Percentiles rank a stretch among this genome's conserved stretches.
These are phyloP conservation scores for Laspeyria flexula DNA, from an alignment of 2,888 invertebrate genomes.

Conservation along the genomic window DNA sequence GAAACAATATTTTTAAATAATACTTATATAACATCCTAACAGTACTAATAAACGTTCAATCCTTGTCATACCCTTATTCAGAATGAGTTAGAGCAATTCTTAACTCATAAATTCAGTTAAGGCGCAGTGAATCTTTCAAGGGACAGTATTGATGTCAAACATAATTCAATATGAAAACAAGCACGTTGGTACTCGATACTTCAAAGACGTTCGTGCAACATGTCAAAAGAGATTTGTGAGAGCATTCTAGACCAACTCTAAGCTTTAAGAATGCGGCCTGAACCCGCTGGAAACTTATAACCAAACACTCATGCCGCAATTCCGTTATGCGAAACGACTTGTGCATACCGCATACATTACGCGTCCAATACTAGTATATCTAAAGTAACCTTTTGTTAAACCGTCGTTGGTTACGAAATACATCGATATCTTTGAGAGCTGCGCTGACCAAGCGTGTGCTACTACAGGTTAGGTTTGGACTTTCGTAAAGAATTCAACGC, in stretches of 20 bases:
- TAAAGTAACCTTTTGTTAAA: neutral
- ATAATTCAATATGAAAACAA: constrained; percentile 6
- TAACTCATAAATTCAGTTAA: neutral
- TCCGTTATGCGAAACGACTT: constrained; percentile 38
- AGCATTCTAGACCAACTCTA: constrained; percentile 42
- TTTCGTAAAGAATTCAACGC: constrained; percentile 81
- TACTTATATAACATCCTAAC: too few relatives aligned
- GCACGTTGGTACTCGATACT: neutral
- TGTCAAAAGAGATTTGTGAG: constrained; percentile 39
- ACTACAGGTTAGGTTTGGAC: constrained; percentile 51
- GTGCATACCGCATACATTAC: constrained; percentile 30
- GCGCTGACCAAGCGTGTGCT: constrained; percentile 17
- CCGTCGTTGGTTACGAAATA: constrained; percentile 28
- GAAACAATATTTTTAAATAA: too few relatives aligned
- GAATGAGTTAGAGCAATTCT: neutral
- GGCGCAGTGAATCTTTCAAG: neutral
- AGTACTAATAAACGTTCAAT: neutral
- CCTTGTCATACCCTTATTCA: neutral
- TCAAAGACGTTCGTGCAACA: constrained; percentile 9
- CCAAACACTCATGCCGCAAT: constrained; percentile 40
- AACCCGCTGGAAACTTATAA: constrained; percentile 41
- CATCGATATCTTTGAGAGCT: constrained; percentile 7
- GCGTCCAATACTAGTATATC: neutral
- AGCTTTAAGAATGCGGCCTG: constrained; percentile 55
- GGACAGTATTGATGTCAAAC: constrained; percentile 8